phyloP scores from a whole-genome alignment of 2,113 vertebrate genomes.

The Archilochus colubris region DNA sequence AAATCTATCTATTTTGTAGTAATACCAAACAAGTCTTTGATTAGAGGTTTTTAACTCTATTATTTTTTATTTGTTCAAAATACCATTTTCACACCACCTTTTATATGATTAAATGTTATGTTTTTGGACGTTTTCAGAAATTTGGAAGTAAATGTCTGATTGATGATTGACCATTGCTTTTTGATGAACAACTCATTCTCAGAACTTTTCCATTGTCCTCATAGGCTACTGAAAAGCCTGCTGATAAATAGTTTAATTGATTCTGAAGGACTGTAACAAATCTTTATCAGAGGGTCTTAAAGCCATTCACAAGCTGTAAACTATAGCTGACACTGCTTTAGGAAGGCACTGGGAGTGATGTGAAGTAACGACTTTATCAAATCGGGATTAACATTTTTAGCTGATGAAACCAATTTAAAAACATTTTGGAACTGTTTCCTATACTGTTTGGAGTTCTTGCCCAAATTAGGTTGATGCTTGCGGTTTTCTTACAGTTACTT shows the following conservation, averaged over 20 bases:
- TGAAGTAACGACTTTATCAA: neutral
- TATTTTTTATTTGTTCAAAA: slow-evolving; percentile 14
- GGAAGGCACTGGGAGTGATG: neutral
- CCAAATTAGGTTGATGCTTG: neutral
- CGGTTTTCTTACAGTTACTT: neutral
- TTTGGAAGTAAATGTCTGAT: neutral
- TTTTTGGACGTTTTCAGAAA: neutral
- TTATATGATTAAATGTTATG: neutral
- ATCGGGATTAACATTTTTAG: neutral
- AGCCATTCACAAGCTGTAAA: neutral
- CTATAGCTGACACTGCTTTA: neutral
- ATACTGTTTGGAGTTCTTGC: neutral
- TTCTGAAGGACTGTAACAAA: neutral
- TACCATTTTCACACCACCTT: neutral
- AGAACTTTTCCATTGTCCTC: neutral
- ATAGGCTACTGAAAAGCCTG: neutral
- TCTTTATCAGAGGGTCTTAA: neutral
- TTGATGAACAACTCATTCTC: neutral
- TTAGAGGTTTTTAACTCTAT: neutral
- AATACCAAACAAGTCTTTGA: neutral
- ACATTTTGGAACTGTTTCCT: neutral
- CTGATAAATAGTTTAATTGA: neutral
- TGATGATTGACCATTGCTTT: neutral
- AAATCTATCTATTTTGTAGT: neutral
- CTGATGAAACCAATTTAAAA: neutral